These are phyloP conservation scores for Petroica traversi DNA, from an alignment of 2,113 vertebrate species.

Conservation along the genomic window DNA sequence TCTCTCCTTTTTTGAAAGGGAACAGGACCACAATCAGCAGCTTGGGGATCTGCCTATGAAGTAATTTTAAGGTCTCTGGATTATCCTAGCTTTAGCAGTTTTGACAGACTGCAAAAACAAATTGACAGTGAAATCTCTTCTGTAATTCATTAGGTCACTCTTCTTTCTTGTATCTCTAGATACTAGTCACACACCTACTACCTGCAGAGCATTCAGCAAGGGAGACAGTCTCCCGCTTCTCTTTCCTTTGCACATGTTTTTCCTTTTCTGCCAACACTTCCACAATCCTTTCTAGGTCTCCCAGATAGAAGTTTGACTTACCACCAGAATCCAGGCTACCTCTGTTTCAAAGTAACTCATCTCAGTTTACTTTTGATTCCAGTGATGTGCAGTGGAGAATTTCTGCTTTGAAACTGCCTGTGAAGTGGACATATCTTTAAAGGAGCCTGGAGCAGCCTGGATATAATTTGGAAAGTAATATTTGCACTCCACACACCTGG, in stretches of 20 bases:
- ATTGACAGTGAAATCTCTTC: not conserved
- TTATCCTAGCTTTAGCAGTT: not conserved
- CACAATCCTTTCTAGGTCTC: not conserved
- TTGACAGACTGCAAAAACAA: not conserved
- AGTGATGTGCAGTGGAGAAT: not conserved
- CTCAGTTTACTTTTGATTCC: not conserved
- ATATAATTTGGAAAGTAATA: not conserved
- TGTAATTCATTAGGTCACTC: not conserved
- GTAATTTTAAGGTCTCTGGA: not conserved
- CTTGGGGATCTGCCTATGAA: not conserved
- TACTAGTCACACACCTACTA: not conserved
- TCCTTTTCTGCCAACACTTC: not conserved
- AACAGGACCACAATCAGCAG: not conserved
- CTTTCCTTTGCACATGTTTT: not conserved
- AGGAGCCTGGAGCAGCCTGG: not conserved
- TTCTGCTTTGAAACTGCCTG: not conserved
- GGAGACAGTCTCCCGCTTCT: not conserved
- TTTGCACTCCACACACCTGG: not conserved
- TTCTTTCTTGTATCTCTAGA: not conserved
- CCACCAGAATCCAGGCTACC: not conserved
- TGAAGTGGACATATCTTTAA: not conserved
- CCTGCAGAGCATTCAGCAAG: not conserved
- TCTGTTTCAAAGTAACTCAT: not conserved
- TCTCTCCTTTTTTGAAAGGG: not conserved
- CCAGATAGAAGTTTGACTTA: not conserved